phyloP scores from a whole-genome alignment of 2,113 vertebrate genomes.

The Oreotrochilus melanogaster region DNA sequence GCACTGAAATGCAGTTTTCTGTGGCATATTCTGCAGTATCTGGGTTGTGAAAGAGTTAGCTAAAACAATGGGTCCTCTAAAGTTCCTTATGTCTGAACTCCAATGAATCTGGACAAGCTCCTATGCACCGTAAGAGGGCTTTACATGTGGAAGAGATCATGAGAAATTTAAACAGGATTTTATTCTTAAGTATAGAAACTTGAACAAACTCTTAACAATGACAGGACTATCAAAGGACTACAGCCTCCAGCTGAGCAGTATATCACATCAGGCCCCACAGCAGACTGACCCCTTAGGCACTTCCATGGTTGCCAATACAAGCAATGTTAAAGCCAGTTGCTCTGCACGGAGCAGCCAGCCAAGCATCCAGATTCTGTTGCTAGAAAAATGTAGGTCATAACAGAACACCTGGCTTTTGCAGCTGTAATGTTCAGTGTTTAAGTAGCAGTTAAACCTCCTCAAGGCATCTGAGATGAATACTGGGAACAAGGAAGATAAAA shows the following conservation, averaged over 20 bases:
- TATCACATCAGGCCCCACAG: background rate
- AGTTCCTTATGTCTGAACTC: background rate
- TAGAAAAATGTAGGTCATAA: constrained; percentile 6
- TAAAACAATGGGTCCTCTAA: constrained; percentile 11
- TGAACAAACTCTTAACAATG: constrained; percentile 68
- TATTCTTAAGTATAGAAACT: constrained; percentile 56
- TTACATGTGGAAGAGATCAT: constrained; percentile 78
- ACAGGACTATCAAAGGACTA: constrained; percentile 52
- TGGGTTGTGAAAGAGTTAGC: constrained; percentile 18
- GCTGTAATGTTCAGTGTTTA: background rate
- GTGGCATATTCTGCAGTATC: background rate
- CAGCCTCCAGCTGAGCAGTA: background rate
- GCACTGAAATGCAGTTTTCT: background rate
- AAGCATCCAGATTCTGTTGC: constrained; percentile 49
- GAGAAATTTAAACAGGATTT: constrained; percentile 54
- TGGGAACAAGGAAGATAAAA: background rate
- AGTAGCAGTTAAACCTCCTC: background rate
- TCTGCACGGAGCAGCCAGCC: constrained; percentile 19
- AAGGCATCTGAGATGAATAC: background rate
- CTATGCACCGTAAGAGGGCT: constrained; percentile 6
- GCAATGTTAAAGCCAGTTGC: background rate
- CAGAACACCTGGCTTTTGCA: constrained; percentile 1
- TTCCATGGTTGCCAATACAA: constrained; percentile 27
- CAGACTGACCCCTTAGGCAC: constrained; percentile 1
- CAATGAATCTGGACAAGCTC: constrained; percentile 22